phyloP scores from a whole-genome alignment of 2,888 invertebrate genomes.

The Lacanobia oleracea region DNA sequence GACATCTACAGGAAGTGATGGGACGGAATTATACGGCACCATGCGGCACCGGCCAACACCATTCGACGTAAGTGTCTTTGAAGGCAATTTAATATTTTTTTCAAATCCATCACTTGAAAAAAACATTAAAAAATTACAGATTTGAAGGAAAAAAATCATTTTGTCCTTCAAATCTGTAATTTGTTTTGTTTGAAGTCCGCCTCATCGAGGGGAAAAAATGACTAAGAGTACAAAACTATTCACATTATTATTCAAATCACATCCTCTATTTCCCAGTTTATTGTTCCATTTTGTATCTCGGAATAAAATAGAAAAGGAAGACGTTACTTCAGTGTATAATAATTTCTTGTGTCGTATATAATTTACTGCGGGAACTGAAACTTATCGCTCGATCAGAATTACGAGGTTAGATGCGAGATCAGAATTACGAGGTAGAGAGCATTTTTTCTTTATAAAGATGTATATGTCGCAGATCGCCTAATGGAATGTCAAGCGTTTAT shows the following conservation, averaged over 20 bases:
- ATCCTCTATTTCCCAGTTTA: slow-evolving; percentile 40
- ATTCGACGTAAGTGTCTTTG: slow-evolving; percentile 3
- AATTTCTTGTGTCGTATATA: slow-evolving; percentile 31
- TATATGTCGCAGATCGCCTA: too few species aligned
- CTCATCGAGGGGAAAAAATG: not conserved
- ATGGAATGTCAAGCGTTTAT: too few species aligned
- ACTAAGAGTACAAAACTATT: slow-evolving; percentile 28
- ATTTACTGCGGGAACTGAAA: slow-evolving; percentile 32
- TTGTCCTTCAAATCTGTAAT: not conserved
- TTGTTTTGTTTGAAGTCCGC: slow-evolving; percentile 14
- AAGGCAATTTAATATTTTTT: slow-evolving; percentile 4
- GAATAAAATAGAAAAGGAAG: slow-evolving; percentile 33
- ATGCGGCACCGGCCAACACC: too few species aligned
- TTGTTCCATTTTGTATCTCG: slow-evolving; percentile 47
- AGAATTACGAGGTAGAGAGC: not conserved
- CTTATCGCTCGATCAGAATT: slow-evolving; percentile 42
- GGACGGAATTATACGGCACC: too few species aligned
- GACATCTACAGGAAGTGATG: too few species aligned
- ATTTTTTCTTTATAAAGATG: slow-evolving; percentile 11
- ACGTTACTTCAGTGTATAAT: slow-evolving; percentile 26
- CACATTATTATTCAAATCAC: slow-evolving; percentile 60
- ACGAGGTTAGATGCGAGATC: slow-evolving; percentile 18
- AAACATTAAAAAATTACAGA: too few species aligned
- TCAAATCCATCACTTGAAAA: too few species aligned
- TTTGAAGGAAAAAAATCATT: too few species aligned